Base-by-base conservation (phyloP, 2,888 invertebrate species). In the Leptopilina syphax region DNA sequence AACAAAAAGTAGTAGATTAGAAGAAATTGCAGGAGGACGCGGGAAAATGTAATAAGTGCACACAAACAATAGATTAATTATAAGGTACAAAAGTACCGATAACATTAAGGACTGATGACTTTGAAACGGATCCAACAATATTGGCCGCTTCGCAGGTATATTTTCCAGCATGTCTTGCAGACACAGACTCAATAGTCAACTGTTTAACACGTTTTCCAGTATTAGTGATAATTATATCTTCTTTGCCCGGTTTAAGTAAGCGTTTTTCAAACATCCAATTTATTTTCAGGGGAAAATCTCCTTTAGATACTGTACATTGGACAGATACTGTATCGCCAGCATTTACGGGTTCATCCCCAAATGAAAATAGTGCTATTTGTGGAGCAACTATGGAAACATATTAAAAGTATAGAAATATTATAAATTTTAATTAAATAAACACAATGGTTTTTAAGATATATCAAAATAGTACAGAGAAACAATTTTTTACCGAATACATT, bases 341-440 rank as follows among this genome's bases (percentile, higher is more conserved):
- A 90, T 95, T 95, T 84, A 94, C 93, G 73, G 96, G 94, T 90
- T 95, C 94, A 86, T 95, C 95, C 88, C 96, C 96, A 91, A 96
- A 96, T 85, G 95, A 93, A 92, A 96, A 96, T 87, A 96, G 95
- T 87, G 94, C 94, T 89, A 96, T 94, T 93, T 96, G 95, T 83
- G 96, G 96, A 90, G 95, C 94, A 93, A 95, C 97, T 84, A 27
- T 1, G 80, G 24, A 24, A 7, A 63, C 24, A 18, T 24, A 24
- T 18, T 18, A 9, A 24, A 63, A 63, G 8, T 8, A 63, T 63
- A 24, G 24, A 7, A 18, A 60, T n/a, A 60, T 60, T n/a, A 60
- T 13, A 57, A 10, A 60, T n/a, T 63, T 63, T 63, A 24, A 63
- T 3, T 24, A 24, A 18, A 63, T 24, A 3, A 44, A 7, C 6